phyloP scores from a whole-genome alignment of 92 coral and sea anemone species.

The Umimayanthus chanpuru region DNA sequence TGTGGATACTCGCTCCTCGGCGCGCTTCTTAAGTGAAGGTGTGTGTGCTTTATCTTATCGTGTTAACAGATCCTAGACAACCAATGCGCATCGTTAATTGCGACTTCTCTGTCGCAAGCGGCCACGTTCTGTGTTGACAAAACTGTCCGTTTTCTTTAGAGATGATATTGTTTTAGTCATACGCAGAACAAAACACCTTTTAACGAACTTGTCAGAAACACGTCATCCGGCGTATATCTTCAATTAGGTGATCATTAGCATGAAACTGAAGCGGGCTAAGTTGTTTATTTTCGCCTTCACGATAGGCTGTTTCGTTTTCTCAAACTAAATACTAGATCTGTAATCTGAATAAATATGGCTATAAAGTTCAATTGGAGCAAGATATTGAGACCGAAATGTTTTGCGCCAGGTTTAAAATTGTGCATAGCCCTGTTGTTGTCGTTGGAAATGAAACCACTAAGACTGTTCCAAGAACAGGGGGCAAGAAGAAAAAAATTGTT shows the following conservation, averaged over 20 bases:
- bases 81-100: conserved; percentile 27
- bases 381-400: conserved; percentile 78
- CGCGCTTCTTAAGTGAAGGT: conserved; percentile 43
- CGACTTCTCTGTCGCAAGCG: conserved; percentile 63
- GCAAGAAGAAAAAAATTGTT: background rate
- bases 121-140: conserved; percentile 70
- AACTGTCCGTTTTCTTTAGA: conserved; percentile 76
- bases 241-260: conserved; percentile 89
- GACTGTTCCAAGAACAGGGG: background rate
- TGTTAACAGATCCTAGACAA: conserved; percentile 37
- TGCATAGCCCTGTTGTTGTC: background rate
- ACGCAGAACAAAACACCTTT: conserved; percentile 87
- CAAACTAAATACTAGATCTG: conserved; percentile 79
- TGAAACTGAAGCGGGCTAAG: conserved; percentile 90
- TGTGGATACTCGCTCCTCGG: conserved; percentile 8
- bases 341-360: conserved; percentile 86
- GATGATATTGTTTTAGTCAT: conserved; percentile 73
- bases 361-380: conserved; percentile 74
- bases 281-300: conserved; percentile 78
- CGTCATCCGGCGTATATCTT: conserved; percentile 72
- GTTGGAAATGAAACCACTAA: background rate
- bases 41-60: conserved; percentile 34
- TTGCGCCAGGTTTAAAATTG: conserved; percentile 22
- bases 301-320: conserved; percentile 86
- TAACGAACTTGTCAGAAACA: conserved; percentile 85